Conservation (phyloP, 2,888 invertebrate species). For the Aplocera efformata region DNA sequence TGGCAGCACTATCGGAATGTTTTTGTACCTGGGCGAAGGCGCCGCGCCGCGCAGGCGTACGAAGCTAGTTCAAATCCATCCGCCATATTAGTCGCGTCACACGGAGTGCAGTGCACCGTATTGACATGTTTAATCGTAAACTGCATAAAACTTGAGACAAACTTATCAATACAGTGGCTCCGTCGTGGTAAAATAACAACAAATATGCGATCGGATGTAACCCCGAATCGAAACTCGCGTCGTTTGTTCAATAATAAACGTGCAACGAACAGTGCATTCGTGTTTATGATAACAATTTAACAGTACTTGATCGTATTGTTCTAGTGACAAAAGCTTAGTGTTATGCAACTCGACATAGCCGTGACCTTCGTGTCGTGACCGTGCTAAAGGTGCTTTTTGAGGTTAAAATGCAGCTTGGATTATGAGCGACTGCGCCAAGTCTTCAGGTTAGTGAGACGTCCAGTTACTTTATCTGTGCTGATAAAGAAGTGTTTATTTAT, state of each 20-base stretch:
- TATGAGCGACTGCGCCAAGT: conserved; percentile 75
- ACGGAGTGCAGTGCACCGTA: conserved; percentile 75
- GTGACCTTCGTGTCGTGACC: conserved; percentile 76
- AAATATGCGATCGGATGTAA: conserved; percentile 67
- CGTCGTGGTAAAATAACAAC: conserved; percentile 50
- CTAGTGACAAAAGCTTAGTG: conserved; percentile 65
- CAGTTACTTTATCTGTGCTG: conserved; percentile 61
- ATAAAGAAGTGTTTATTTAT: conserved; percentile 57
- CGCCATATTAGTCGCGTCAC: conserved; percentile 80
- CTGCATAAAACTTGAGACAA: conserved; percentile 65
- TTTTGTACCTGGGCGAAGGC: conserved; percentile 61
- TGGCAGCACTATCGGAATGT: conserved; percentile 48
- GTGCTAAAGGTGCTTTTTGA: conserved; percentile 74
- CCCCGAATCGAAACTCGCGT: conserved; percentile 58
- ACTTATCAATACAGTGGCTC: conserved; percentile 60
- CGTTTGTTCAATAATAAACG: conserved; percentile 69
- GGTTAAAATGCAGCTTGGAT: conserved; percentile 79
- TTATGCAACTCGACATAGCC: conserved; percentile 74
- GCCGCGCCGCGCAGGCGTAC: conserved; percentile 64
- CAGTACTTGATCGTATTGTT: conserved; percentile 70
- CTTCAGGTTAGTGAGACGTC: conserved; percentile 72
- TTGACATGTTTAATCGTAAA: conserved; percentile 77
- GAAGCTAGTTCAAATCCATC: conserved; percentile 70
- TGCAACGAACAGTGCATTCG: conserved; percentile 75
- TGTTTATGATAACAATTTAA: conserved; percentile 77